A percentile compares a stretch with the other conserved stretches of the same genome.
These are phyloP conservation scores for Agrotis ipsilon DNA, from an alignment of 2,888 invertebrate species.

Conservation along the genomic window DNA sequence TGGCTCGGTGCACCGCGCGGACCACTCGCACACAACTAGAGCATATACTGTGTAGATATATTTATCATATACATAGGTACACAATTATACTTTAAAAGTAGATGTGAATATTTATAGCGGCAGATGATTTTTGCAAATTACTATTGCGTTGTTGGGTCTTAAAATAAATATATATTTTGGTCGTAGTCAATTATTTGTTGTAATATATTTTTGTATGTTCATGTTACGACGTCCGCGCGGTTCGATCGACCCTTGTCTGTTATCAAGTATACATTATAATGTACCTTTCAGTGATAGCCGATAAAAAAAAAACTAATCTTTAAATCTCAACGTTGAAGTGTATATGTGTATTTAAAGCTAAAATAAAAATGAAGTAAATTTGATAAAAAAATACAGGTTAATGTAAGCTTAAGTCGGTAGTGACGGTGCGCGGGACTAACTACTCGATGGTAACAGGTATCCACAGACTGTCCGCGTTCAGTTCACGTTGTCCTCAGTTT, in stretches of 20 bases:
- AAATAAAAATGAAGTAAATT: slow-evolving; percentile 72
- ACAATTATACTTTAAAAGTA: slow-evolving; percentile 36
- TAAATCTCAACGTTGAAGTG: slow-evolving; percentile 81
- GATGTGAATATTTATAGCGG: slow-evolving; percentile 51
- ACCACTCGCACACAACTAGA: slow-evolving; percentile 41
- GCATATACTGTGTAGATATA: slow-evolving; percentile 36
- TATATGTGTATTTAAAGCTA: slow-evolving; percentile 87
- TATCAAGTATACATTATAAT: slow-evolving; percentile 83
- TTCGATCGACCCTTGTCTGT: slow-evolving; percentile 81
- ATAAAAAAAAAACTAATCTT: slow-evolving; percentile 67
- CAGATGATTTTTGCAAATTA: slow-evolving; percentile 37
- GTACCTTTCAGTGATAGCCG: slow-evolving; percentile 84
- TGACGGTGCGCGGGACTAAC: slow-evolving; percentile 82
- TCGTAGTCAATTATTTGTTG: slow-evolving; percentile 55
- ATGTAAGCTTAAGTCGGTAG: slow-evolving; percentile 79
- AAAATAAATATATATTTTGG: slow-evolving; percentile 46
- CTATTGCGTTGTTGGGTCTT: slow-evolving; percentile 55
- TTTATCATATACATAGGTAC: slow-evolving; percentile 39
- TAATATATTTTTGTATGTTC: slow-evolving; percentile 59
- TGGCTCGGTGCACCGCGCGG: slow-evolving; percentile 81
- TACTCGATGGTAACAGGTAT: slow-evolving; percentile 30
- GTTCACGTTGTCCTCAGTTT: slow-evolving; percentile 20
- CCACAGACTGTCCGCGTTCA: slow-evolving; percentile 37
- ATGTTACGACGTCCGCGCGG: slow-evolving; percentile 73
- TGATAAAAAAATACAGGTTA: slow-evolving; percentile 79